phyloP scores from a whole-genome alignment of 2,888 invertebrate species.

The Calameuta pallipes region DNA sequence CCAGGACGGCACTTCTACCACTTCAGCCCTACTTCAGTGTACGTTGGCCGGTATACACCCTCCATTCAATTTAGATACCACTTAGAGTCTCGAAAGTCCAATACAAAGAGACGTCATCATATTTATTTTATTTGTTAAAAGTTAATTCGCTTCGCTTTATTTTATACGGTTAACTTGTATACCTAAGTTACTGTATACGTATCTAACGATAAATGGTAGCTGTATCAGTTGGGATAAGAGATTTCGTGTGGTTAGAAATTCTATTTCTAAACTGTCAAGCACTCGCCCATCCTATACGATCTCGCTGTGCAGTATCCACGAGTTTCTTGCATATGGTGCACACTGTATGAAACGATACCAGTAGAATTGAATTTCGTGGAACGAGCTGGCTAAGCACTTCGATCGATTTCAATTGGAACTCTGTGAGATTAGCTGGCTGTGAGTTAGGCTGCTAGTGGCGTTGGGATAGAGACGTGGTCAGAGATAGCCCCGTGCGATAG shows the following conservation, averaged over 20 bases:
- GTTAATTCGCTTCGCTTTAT: constrained; percentile 28
- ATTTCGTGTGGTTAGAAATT: neutral
- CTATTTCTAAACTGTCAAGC: neutral
- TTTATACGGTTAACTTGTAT: neutral
- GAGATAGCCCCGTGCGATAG: constrained; percentile 37
- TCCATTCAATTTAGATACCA: constrained; percentile 55
- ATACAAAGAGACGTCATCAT: constrained; percentile 34
- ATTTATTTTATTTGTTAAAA: constrained; percentile 53
- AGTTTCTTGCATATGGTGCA: neutral
- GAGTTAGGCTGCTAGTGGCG: constrained; percentile 9
- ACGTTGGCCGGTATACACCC: constrained; percentile 37
- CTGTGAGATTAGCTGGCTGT: constrained; percentile 24
- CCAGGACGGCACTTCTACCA: constrained; percentile 49
- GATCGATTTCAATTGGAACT: constrained; percentile 42
- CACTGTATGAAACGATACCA: neutral
- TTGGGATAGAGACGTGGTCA: constrained; percentile 39
- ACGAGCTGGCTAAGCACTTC: neutral
- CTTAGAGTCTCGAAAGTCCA: constrained; percentile 37
- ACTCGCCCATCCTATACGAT: neutral
- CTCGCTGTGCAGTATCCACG: neutral
- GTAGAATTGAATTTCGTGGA: neutral
- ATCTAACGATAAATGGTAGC: neutral
- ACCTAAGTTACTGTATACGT: neutral
- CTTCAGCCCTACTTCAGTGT: constrained; percentile 41
- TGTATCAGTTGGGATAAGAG: neutral